phyloP scores from a whole-genome alignment of 2,113 vertebrate genomes.

The Stomatorhinus ivindoensis region DNA sequence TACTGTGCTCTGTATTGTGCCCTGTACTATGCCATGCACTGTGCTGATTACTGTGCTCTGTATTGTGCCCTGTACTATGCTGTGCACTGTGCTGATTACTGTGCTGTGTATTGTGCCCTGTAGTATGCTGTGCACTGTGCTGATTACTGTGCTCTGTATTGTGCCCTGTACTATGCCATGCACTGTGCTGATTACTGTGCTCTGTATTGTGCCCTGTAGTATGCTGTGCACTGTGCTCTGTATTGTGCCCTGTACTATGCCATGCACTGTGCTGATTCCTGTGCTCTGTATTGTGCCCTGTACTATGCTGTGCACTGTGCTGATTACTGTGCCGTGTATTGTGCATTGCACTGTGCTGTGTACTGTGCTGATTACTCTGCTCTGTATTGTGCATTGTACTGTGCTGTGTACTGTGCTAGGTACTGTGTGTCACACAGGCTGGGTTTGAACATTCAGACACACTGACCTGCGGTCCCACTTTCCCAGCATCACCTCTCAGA shows the following conservation, averaged over 20 bases:
- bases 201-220: neutral
- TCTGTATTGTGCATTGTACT: neutral
- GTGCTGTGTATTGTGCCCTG: neutral
- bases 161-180: no score
- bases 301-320: no score
- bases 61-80: no score
- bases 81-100: neutral
- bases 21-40: no score
- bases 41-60: no score
- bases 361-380: no score
- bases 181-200: neutral
- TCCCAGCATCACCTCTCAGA: constrained; percentile 62
- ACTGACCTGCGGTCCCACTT: constrained; percentile 57
- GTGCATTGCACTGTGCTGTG: neutral
- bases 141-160: no score
- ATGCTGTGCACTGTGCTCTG: neutral
- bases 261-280: neutral
- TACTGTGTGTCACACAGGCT: neutral
- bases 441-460: neutral
- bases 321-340: no score
- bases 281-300: neutral
- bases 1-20: neutral
- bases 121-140: no score
- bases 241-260: neutral
- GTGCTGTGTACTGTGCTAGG: neutral